phyloP scores from a whole-genome alignment of 2,113 vertebrate genomes.

The Trogon surrucura region DNA sequence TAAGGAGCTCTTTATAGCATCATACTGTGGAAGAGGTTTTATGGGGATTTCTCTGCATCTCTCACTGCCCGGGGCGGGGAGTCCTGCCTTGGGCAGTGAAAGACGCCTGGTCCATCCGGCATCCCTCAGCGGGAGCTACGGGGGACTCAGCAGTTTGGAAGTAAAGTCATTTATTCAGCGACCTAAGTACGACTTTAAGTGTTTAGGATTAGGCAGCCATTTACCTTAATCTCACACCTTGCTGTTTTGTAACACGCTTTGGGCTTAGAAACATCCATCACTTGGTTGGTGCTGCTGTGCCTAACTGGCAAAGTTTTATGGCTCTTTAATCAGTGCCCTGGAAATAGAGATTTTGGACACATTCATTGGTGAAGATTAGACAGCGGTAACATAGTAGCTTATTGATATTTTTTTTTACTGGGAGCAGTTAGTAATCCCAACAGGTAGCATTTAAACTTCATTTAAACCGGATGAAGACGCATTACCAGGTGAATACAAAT shows the following conservation, averaged over 20 bases:
- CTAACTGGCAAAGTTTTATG: background rate
- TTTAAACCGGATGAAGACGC: background rate
- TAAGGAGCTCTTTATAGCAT: background rate
- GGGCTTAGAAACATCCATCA: background rate
- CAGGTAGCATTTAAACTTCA: conserved; percentile 9
- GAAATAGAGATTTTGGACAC: background rate
- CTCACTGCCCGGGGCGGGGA: background rate
- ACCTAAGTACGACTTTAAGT: background rate
- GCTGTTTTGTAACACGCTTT: background rate
- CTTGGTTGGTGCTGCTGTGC: background rate
- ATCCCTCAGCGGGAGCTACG: background rate
- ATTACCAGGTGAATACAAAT: conserved; percentile 7
- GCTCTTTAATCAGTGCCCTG: background rate
- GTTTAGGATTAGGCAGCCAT: background rate
- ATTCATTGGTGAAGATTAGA: background rate
- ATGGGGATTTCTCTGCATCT: background rate
- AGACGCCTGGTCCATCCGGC: background rate
- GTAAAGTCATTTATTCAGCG: background rate
- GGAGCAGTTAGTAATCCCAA: conserved; percentile 24
- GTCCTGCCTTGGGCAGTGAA: background rate
- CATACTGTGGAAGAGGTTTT: background rate
- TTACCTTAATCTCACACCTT: background rate
- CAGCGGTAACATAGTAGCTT: background rate
- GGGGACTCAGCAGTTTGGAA: background rate
- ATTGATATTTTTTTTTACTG: conserved; percentile 1